Evolutionary conservation across 2,113 vertebrate genomes (phyloP), one percentile per base, ranked within the genome.

Genomic region (Odontophorus gujanensis): DNA sequence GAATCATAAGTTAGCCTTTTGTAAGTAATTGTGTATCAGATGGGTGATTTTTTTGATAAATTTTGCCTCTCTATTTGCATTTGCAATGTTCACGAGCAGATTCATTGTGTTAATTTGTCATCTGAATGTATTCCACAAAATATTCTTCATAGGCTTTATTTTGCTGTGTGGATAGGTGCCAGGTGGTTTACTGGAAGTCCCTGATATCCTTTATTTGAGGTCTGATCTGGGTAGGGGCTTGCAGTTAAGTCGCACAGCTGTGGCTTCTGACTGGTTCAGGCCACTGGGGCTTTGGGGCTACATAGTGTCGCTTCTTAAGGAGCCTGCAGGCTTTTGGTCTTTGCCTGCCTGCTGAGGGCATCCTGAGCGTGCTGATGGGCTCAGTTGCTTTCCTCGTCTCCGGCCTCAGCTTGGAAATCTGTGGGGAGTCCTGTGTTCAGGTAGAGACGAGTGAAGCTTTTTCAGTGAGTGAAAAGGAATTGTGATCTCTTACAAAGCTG

Each of bases 31-130:
- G 62, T 58, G 48, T 78, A 95, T 84, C 93, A 94, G 86, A 92
- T 66, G 90, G 86, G 59, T 89, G 73, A 93, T 96, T 93, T 1
- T 0, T 76, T 87, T 95, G 92, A 93, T 84, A 79, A 79, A 93
- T 92, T 90, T 89, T 84, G n/a, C 89, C 62, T 89, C 81, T 94
- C 50, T 92, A 34, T 95, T 96, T 96, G 92, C 92, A 92, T 93
- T 95, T 79, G 48, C 74, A 50, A 42, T 7, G 24, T 79, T 95
- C 95, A n/a, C 13, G 81, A 95, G 91, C 81, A 5, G 73, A 62
- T 79, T 89, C 11, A 3, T 90, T 95, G 86, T 74, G 25, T 32
- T 95, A 90, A 95, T 95, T 96, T 79, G 90, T 96, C 77, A 79
- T 71, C 81, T 81, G 62, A 94, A 91, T 81, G 43, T 93, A 76